Evolutionary conservation across 2,888 invertebrate species (phyloP), one percentile per base, ranked within the genome.

Genomic region (Bursaphelenchus okinawaensis): DNA sequence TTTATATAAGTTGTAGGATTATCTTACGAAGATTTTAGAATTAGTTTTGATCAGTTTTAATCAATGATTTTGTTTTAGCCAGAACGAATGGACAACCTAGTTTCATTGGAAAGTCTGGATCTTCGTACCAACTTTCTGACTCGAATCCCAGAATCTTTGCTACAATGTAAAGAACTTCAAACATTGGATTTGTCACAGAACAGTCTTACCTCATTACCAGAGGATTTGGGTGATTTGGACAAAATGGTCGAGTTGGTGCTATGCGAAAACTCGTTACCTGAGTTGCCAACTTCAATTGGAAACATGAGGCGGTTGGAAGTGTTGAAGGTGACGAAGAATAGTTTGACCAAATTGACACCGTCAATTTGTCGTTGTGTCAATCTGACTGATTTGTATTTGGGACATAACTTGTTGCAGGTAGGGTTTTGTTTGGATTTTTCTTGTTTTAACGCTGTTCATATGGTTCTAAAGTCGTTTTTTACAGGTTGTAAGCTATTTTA

Each of bases 121-220:
- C 86, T 98, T 80, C 98, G 98, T 86, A 92, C 92, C 85, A 98
- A 99, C 86, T 92, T 84, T 63, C 87, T 98, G 73, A 90, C 90
- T 83, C 90, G 90, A 82, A 87, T 98, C 80, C 98, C 98, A 26
- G 88, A 90, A 70, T 87, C 87, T 87, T 90, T 96, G 74, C 94
- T 69, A 31, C 88, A 90, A 77, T 86, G 98, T 73, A 89, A 89
- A 83, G 90, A 90, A 76, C 86, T 98, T 70, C 89, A 90, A 65
- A 95, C 93, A 85, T 86, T 98, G 75, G 98, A 99, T 86, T 90
- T 96, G 66, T 94, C 94, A 64, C 95, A 96, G 84, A 99, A 99
- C 85, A 88, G 89, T 73, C 85, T 99, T 76, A 93, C 93, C 84
- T 90, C 89, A 83, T 87, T 98, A 74, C 98, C 98, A 7, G 91